Percentiles rank a stretch among this genome's conserved stretches.
Conservation (phyloP, 2,888 invertebrate species). For the Synergus japonicus region DNA sequence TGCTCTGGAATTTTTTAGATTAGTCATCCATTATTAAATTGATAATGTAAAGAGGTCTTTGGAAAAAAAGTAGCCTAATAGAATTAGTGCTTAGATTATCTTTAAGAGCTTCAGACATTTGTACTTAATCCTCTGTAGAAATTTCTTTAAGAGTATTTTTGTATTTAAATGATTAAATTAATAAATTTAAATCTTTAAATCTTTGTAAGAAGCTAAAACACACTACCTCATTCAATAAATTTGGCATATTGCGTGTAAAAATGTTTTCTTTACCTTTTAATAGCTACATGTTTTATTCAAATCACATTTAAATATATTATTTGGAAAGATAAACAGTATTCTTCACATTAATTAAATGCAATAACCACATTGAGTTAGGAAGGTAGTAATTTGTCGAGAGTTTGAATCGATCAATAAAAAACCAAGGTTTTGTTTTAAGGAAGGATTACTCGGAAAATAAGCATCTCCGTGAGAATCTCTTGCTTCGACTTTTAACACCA, state of each 20-base stretch:
- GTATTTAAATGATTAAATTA: background rate
- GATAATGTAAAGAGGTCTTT: no score
- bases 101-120: no score
- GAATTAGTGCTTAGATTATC: no score
- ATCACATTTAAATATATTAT: background rate
- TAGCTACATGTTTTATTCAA: background rate
- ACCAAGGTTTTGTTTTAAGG: slow-evolving; percentile 76
- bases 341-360: background rate
- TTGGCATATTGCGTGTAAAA: no score
- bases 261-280: background rate
- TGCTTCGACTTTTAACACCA: slow-evolving; percentile 70
- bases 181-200: background rate
- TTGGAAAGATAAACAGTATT: background rate
- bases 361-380: slow-evolving; percentile 67
- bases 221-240: slow-evolving; percentile 34
- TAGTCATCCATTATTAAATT: no score
- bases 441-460: slow-evolving; percentile 69
- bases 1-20: no score
- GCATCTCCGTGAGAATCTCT: slow-evolving; percentile 62
- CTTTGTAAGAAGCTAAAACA: background rate
- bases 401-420: slow-evolving; percentile 78
- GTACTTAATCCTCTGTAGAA: background rate
- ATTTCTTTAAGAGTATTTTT: slow-evolving; percentile 11
- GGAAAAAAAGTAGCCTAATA: no score
- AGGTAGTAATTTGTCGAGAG: slow-evolving; percentile 65